Conservation (phyloP, 2,113 vertebrate genomes). For the Dicrurus megarhynchus region DNA sequence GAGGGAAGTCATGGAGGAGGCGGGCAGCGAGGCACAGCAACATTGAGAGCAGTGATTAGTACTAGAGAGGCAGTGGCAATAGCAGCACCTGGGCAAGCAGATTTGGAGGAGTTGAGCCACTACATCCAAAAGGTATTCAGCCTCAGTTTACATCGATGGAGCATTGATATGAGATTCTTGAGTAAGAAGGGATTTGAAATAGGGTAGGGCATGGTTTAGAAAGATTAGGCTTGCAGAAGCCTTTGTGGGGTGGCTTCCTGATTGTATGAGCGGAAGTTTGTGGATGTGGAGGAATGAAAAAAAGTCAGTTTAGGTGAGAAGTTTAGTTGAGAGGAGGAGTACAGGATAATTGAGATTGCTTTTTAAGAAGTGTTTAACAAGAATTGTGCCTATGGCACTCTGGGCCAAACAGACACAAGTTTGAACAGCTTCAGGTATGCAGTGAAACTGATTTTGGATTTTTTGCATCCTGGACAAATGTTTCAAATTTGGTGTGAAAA, state of each 20-base stretch:
- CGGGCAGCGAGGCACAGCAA: background rate
- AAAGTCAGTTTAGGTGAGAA: background rate
- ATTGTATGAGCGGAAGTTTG: background rate
- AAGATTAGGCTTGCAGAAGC: background rate
- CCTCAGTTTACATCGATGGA: background rate
- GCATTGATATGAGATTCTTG: background rate
- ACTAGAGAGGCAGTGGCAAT: background rate
- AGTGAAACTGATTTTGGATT: background rate
- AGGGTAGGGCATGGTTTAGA: background rate
- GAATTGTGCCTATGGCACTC: background rate
- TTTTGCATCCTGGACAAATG: background rate
- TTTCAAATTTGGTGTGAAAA: background rate
- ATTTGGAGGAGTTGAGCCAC: background rate
- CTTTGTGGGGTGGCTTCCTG: background rate
- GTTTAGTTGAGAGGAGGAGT: background rate
- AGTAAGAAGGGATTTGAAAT: background rate
- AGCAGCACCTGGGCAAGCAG: background rate
- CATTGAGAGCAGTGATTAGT: background rate
- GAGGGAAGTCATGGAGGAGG: background rate
- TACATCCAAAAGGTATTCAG: background rate
- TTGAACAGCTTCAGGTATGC: background rate
- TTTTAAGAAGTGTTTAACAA: background rate
- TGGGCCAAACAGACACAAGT: background rate
- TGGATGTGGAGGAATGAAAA: background rate
- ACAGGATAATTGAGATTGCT: background rate